These are phyloP conservation scores for Elegia similella DNA, from an alignment of 2,888 invertebrate species.

Conservation along the genomic window DNA sequence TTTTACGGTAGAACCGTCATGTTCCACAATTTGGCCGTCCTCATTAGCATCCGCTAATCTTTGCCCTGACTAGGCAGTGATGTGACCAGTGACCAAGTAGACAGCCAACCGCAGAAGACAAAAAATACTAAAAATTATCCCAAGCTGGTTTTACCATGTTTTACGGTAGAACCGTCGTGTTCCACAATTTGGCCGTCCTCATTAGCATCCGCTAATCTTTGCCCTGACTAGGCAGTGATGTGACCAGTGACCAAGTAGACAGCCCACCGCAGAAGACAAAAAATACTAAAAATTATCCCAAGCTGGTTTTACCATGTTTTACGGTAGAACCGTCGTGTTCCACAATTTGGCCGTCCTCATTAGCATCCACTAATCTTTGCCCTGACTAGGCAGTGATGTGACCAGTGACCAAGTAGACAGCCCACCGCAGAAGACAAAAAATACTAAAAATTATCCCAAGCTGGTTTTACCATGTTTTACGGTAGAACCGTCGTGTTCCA, in stretches of 20 bases:
- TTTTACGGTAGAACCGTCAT: neutral
- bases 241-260: conserved; percentile 21
- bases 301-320: no score
- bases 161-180: neutral
- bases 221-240: conserved; percentile 68
- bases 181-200: conserved; percentile 15
- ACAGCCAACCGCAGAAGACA: neutral
- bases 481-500: conserved; percentile 14
- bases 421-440: no score
- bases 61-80: conserved; percentile 67
- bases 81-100: conserved; percentile 27
- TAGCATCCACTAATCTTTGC: conserved; percentile 56
- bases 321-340: neutral
- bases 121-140: neutral
- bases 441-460: neutral
- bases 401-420: no score
- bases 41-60: conserved; percentile 51
- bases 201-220: conserved; percentile 53
- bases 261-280: neutral
- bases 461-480: neutral
- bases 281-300: neutral
- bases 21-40: conserved; percentile 13
- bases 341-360: conserved; percentile 15
- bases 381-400: conserved; percentile 66
- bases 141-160: no score